Evolutionary conservation across 92 coral and sea anemone species (phyloP), one percentile per base, ranked within the genome.

Genomic region (Parazoanthus swiftii): DNA sequence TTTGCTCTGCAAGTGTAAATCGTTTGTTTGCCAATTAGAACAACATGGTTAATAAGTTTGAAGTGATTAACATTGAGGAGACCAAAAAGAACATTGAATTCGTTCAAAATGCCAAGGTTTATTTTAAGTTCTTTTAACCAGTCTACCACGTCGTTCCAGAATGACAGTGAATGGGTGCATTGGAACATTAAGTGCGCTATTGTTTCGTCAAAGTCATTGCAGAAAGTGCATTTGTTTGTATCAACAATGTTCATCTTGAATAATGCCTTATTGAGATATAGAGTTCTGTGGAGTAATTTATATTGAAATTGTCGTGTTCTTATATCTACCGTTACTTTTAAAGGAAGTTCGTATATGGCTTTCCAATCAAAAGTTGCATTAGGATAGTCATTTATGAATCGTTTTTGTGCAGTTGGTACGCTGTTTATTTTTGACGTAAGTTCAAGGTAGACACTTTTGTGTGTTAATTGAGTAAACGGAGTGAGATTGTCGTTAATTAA

Each of bases 341-440:
- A 29, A 29, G 33, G 76, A 72, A 72, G 76, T 72, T 72, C 76
- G 37, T 72, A 72, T 21, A 23, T 72, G 76, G 76, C 79, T 75
- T 39, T 39, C 56, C 80, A 76, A 76, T 38, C 80, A 76, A 76
- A 76, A 76, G 21, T 76, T 42, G 56, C 23, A 76, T 43, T 38
- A 35, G 56, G 80, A 43, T 76, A 76, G 44, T 42, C 80, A 43
- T 76, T 76, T 76, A 42, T 76, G 44, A 76, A 76, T 76, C 59
- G 80, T 38, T 76, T 42, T 76, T 76, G 56, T 39, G 80, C 80
- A 76, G 35, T 38, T 76, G 80, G 56, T 76, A 37, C 26, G 80
- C 80, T 76, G 51, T 76, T 76, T 42, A 39, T 76, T 21, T 43
- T 43, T 76, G 80, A 76, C 26, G 80, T 76, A 74, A 74, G 43